These are phyloP conservation scores for Catagonus wagneri DNA, from an alignment of 2,113 vertebrate species.

Conservation along the genomic window DNA sequence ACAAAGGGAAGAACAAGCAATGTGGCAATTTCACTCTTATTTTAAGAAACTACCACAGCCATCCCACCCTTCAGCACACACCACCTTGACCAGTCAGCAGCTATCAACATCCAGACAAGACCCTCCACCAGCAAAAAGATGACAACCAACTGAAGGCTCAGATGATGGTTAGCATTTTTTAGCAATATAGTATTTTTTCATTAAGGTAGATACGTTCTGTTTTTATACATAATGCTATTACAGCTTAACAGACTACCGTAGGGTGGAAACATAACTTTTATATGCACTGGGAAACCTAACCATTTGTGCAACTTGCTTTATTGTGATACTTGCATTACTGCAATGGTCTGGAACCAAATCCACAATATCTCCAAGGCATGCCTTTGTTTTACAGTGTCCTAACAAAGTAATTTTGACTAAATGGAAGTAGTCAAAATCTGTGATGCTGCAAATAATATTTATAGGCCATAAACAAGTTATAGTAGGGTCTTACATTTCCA, in stretches of 20 bases:
- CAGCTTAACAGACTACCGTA: neutral
- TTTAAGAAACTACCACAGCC: neutral
- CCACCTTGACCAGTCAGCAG: neutral
- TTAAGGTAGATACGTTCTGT: neutral
- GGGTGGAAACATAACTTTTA: neutral
- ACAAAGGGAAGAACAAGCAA: neutral
- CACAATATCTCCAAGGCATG: neutral
- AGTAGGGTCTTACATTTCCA: neutral
- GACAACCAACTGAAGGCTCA: neutral
- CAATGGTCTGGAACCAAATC: neutral
- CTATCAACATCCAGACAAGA: neutral
- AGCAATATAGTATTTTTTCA: neutral
- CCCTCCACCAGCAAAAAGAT: neutral
- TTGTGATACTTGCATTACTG: neutral
- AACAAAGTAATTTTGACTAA: constrained; percentile 4
- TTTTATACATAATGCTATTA: neutral
- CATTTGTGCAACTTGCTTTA: neutral
- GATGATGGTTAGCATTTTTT: neutral
- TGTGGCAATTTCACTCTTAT: neutral
- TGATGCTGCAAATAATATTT: constrained; percentile 30
- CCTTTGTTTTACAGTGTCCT: constrained; percentile 2
- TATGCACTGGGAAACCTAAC: neutral
- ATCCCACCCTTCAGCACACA: neutral
- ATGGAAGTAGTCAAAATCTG: neutral
- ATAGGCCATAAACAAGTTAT: neutral